These are phyloP conservation scores for Diaphora mendica DNA, from an alignment of 2,888 invertebrate genomes.

Conservation along the genomic window DNA sequence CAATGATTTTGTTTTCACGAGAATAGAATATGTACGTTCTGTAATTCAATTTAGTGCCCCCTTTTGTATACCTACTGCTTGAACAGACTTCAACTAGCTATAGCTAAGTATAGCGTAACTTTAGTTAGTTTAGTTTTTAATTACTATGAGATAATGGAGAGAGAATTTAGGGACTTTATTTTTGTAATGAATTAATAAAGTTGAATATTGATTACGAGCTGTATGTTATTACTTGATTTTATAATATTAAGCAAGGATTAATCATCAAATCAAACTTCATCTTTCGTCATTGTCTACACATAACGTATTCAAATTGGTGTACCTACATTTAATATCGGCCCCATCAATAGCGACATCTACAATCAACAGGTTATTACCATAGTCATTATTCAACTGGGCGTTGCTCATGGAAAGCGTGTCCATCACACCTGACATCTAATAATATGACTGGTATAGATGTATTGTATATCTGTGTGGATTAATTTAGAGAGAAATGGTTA, in stretches of 20 bases:
- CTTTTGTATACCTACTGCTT: background rate
- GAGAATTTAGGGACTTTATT: background rate
- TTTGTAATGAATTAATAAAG: background rate
- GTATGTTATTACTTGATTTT: too few species aligned
- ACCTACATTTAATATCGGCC: background rate
- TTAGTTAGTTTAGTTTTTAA: background rate
- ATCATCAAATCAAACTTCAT: background rate
- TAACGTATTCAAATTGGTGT: background rate
- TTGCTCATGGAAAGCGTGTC: background rate
- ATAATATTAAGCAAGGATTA: too few species aligned
- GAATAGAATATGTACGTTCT: background rate
- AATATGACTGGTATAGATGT: background rate
- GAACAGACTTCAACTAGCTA: background rate
- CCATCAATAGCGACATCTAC: background rate
- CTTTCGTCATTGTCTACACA: background rate
- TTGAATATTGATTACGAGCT: too few species aligned
- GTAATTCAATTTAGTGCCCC: background rate
- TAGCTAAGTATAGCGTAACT: background rate
- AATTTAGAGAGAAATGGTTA: background rate
- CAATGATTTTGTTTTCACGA: constrained; percentile 10
- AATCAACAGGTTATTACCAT: constrained; percentile 12
- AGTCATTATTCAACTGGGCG: constrained; percentile 3
- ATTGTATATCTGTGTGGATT: background rate
- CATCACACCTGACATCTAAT: background rate
- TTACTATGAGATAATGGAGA: background rate